Evolutionary conservation across 2,797 vertebrate genomes (phyloP), one percentile per base, ranked within the genome.

Genomic region (Falco columbarius): DNA sequence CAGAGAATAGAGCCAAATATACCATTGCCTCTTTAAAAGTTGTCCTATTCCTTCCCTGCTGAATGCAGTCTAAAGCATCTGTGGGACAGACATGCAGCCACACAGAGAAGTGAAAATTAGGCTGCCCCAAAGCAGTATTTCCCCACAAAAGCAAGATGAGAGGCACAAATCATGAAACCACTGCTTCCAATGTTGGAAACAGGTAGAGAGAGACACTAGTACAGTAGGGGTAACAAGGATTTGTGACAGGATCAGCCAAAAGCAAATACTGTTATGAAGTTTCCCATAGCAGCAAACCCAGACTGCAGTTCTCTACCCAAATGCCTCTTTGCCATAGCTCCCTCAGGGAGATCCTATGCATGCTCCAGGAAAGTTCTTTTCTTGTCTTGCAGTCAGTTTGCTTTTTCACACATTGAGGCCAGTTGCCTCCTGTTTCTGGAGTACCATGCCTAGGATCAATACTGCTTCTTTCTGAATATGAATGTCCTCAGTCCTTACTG

Each of bases 261-360:
- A 36, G 36, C 36, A 36, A 36, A 36, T 10, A 36, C 36, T 36
- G 36, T 36, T 36, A 36, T 36, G 36, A 36, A 51, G 6, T 52
- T 92, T 71, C 12, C 13, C 12, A 32, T 42, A 18, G n/a, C 30
- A 29, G 15, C 18, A 20, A 83, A 63, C 17, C 22, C 15, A 29
- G n/a, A 70, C 8, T 0, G 0, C 16, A n/a, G 12, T n/a, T 85
- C 23, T 80, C 51, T 67, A 40, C 15, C 29, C 34, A 83, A 38
- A 73, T 1, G 2, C 5, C 12, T 70, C 34, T 70, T 91, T 74
- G 61, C 58, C 6, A 10, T 36, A 23, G 23, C 15, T 88, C 19
- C 24, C 15, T 80, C 7, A 4, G 22, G 16, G 24, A 79, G 5
- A 56, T 36, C 9, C 11, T 61, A 18, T 32, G 34, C 0, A 0